Evolutionary conservation across 2,888 invertebrate genomes (phyloP), one percentile per base, ranked within the genome.

Genomic region (Listrodromus nycthemerus): DNA sequence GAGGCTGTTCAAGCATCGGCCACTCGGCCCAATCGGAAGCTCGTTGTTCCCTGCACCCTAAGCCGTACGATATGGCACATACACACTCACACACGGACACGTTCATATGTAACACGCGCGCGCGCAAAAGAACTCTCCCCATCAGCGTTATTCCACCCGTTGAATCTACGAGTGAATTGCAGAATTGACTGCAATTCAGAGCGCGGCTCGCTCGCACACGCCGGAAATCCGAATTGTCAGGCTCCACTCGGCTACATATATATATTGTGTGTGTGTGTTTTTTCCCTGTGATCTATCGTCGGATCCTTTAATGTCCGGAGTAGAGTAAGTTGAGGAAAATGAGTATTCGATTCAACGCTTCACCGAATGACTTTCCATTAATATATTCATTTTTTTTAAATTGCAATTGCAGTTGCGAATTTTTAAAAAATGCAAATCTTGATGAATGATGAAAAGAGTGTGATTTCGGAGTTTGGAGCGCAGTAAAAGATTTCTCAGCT

Each of bases 11-110:
- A 75, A 75, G 78, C 52, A 48, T 63, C 61, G 70, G 76, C 85
- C 87, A 91, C 90, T 90, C 90, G 90, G 91, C 79, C 86, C 90
- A 92, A 92, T 92, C 91, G 92, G 91, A 92, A 91, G 89, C 91
- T 89, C 86, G 89, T 91, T 91, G 89, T 91, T 92, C 90, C 85
- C 84, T 73, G 82, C 85, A 55, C 81, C 73, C 86, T 16, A 30
- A 61, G 61, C 30, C 50, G 19, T 85, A 80, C 75, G 13, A 19
- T 13, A 65, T 48, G 21, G 30, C 41, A 30, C 13, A 19, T 41
- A 8, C 37, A 37, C 37, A n/a, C 30, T 3, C 30, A 30, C 30
- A 30, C 30, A 30, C 30, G 4, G 10, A 37, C 10, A 10, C 41
- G 16, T 4, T 2, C 41, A 16, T 66, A 55, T 67, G 70, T 63